Conservation (phyloP, 2,113 vertebrate genomes). For the Sphaerodactylus townsendi region DNA sequence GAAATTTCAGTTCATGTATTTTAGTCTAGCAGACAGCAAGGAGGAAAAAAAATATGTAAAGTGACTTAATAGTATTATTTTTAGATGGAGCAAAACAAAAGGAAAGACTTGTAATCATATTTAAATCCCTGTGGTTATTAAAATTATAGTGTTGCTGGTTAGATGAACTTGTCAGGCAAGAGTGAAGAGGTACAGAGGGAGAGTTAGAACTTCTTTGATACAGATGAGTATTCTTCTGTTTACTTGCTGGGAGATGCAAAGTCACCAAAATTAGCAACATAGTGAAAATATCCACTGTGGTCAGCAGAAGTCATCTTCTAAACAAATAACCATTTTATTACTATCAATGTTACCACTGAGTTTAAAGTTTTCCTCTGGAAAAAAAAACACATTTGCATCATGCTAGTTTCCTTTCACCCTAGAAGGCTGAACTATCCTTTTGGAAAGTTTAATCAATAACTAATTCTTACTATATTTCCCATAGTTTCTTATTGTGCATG, state of each 20-base stretch:
- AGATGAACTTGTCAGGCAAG: neutral
- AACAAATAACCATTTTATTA: slow-evolving; percentile 14
- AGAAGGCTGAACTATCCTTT: slow-evolving; percentile 34
- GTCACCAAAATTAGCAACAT: slow-evolving; percentile 30
- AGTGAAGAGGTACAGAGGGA: slow-evolving; percentile 5
- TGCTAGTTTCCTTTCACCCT: slow-evolving; percentile 37
- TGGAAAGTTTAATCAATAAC: slow-evolving; percentile 46
- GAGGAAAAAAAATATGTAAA: slow-evolving; percentile 22
- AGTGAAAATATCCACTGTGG: slow-evolving; percentile 36
- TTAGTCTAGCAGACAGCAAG: slow-evolving; percentile 33
- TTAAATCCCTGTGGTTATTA: slow-evolving; percentile 58
- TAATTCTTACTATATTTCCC: slow-evolving; percentile 21
- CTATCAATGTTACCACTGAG: slow-evolving; percentile 46
- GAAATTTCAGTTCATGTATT: slow-evolving; percentile 22
- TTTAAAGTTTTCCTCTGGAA: slow-evolving; percentile 36
- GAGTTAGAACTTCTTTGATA: slow-evolving; percentile 43
- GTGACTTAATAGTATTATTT: slow-evolving; percentile 5
- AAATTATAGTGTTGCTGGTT: slow-evolving; percentile 44
- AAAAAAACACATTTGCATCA: slow-evolving; percentile 35
- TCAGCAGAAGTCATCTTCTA: slow-evolving; percentile 35
- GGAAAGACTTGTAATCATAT: slow-evolving; percentile 45
- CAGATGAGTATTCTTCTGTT: slow-evolving; percentile 12
- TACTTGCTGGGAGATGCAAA: slow-evolving; percentile 30
- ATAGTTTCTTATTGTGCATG: slow-evolving; percentile 12
- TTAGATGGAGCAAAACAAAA: slow-evolving; percentile 40